These are phyloP conservation scores for Nymphalis urticae DNA, from an alignment of 2,888 invertebrate genomes.

Conservation along the genomic window DNA sequence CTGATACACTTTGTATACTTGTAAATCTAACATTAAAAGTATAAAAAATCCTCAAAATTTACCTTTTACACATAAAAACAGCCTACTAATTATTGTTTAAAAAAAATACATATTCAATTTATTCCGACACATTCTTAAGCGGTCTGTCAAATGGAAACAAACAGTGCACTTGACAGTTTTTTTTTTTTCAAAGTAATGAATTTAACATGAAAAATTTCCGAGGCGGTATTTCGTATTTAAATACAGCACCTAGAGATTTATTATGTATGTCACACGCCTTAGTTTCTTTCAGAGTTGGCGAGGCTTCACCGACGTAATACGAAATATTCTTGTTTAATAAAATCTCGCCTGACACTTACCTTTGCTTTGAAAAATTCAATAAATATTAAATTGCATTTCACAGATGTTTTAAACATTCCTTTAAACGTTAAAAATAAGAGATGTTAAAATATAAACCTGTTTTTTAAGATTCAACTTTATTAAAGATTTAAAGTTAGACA, in stretches of 20 bases:
- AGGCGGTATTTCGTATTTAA: constrained; percentile 33
- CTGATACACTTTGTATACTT: too few species aligned
- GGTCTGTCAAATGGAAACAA: constrained; percentile 13
- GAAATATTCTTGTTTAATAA: constrained; percentile 23
- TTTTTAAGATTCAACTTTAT: too few species aligned
- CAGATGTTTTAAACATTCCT: constrained; percentile 8
- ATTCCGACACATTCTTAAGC: not conserved
- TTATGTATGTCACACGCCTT: constrained; percentile 32
- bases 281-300: constrained; percentile 24
- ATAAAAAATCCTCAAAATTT: too few species aligned
- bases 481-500: too few species aligned
- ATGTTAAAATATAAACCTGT: not conserved
- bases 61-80: too few species aligned
- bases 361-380: constrained; percentile 23
- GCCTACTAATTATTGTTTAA: too few species aligned
- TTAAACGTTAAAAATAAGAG: not conserved
- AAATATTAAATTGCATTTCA: constrained; percentile 26
- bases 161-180: constrained; percentile 16
- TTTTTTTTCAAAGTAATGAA: constrained; percentile 24
- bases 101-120: too few species aligned
- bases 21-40: too few species aligned
- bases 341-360: constrained; percentile 22
- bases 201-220: constrained; percentile 26
- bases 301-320: constrained; percentile 17
- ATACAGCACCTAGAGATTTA: constrained; percentile 28